Evolutionary conservation across 2,113 vertebrate genomes (phyloP).

Genomic region (Procavia capensis): DNA sequence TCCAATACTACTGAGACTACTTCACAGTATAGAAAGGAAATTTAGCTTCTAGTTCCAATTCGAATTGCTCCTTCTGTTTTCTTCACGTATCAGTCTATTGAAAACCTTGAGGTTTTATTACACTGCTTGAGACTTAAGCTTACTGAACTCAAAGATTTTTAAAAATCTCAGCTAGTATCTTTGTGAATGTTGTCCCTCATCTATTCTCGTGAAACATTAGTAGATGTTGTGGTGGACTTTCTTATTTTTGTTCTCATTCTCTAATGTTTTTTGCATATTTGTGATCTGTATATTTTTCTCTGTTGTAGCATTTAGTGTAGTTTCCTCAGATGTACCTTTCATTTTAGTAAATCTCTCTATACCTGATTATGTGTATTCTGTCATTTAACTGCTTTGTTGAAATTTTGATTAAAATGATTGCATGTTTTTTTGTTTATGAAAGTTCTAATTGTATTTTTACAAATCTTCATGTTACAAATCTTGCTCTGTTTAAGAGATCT

Average conservation of each 20-base stretch:
- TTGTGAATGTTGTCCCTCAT: not conserved
- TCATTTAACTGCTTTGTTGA: not conserved
- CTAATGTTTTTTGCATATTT: not conserved
- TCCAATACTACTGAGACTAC: too few species aligned
- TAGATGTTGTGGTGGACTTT: not conserved
- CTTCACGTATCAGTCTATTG: not conserved
- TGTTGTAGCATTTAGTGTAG: not conserved
- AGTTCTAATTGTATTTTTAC: not conserved
- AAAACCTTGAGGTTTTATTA: not conserved
- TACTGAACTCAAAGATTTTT: not conserved
- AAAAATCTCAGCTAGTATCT: not conserved
- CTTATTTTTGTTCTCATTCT: not conserved
- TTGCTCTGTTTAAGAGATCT: not conserved
- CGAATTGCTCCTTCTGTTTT: not conserved
- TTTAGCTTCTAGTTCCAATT: not conserved
- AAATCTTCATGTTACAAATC: not conserved
- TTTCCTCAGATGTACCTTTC: not conserved
- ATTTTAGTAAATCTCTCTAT: not conserved
- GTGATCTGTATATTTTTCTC: not conserved
- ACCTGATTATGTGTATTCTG: not conserved
- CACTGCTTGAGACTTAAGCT: not conserved
- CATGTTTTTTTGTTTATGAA: slow-evolving; percentile 30
- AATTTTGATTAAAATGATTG: not conserved
- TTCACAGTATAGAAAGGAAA: too few species aligned
- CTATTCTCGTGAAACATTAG: not conserved